A percentile compares a stretch with the other conserved stretches of the same genome.
phyloP scores from a whole-genome alignment of 2,888 invertebrate genomes.

The Polymixis flavicincta region DNA sequence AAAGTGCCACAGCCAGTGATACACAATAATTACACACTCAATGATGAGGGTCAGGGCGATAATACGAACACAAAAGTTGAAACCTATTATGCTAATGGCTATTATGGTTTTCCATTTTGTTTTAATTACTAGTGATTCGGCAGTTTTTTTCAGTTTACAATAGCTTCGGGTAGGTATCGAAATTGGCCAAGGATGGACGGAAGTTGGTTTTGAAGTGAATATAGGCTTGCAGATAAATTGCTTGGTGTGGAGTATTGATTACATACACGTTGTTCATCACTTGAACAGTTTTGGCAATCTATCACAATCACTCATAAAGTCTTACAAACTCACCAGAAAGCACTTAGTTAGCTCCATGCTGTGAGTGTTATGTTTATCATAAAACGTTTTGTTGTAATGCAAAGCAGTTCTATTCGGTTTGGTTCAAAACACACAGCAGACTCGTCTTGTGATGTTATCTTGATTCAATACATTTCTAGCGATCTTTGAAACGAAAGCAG shows the following conservation, averaged over 20 bases:
- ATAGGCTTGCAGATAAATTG: neutral
- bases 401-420: neutral
- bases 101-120: slow-evolving; percentile 47
- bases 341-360: neutral
- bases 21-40: slow-evolving; percentile 36
- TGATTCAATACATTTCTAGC: neutral
- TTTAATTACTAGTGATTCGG: slow-evolving; percentile 37
- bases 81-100: slow-evolving; percentile 46
- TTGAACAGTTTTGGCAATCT: neutral
- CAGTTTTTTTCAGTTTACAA: slow-evolving; percentile 21
- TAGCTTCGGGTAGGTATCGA: neutral
- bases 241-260: neutral
- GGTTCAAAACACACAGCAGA: neutral
- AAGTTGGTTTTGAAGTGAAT: neutral
- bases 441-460: neutral
- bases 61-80: slow-evolving; percentile 51
- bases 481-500: neutral
- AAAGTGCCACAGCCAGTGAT: slow-evolving; percentile 29
- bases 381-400: neutral
- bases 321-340: neutral
- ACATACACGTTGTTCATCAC: neutral
- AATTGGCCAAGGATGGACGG: neutral
- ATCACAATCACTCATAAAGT: neutral
- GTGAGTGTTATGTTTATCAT: neutral
- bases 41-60: slow-evolving; percentile 36